Evolutionary conservation across 2,888 invertebrate genomes (phyloP), one percentile per base, ranked within the genome.

Genomic region (Callyntrura sp.): DNA sequence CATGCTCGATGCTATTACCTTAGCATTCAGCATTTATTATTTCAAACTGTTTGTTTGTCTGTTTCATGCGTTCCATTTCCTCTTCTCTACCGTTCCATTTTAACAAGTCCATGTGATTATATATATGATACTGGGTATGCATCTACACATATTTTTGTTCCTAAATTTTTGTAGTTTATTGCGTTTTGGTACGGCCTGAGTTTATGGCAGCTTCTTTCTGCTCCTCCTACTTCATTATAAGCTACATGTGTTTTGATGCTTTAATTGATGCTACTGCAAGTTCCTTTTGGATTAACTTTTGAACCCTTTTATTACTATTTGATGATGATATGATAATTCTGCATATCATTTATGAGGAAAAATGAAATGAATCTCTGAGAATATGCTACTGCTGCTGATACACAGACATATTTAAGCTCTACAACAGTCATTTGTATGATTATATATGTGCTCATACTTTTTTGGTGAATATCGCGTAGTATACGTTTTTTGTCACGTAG

Each of bases 201-300:
- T n/a, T n/a, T 23, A 51, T 12, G 23, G 2, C 48, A 76, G 20
- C 51, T 51, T 79, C 17, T 28, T 79, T 76, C n/a, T 11, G 79
- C 23, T 79, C 79, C 79, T 79, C 79, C 79, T 60, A 79, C 60
- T 57, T 79, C 57, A 57, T 79, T 79, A 57, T 55, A 35, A 79
- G 28, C 35, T 82, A 45, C 62, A 82, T 82, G 43, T 62, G 62
- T 60, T 82, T 45, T 62, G 82, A 82, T 62, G 62, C 43, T 65
- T 62, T 82, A 82, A 82, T 82, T 82, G 82, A 82, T 82, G 82
- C 8, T 25, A 23, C 62, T 62, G 43, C 12, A 23, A 43, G 82
- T 62, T 82, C 45, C 62, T 82, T 8, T 45, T 62, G 43, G 48
- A 60, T 35, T 81, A 57, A 60, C 57, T 28, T 81, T 60, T 55